Base-by-base conservation (phyloP, 2,888 invertebrate species). In the Limenitis arthemis region DNA sequence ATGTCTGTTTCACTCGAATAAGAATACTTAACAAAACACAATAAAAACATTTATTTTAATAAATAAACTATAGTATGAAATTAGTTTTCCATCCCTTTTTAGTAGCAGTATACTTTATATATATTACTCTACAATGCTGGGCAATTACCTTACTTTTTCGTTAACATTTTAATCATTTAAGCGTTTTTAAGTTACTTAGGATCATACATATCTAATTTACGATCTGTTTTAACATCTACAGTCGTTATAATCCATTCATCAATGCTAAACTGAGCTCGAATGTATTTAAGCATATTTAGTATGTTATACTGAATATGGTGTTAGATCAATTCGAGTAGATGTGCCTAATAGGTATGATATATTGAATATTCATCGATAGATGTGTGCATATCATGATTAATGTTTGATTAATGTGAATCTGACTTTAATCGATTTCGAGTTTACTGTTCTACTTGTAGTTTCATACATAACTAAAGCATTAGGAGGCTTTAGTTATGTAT, bases 281-380 rank as follows among this genome's bases (percentile, higher is more conserved):
- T 34, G 58, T 44, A 47, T 31, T 58, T 47, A 31, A 47, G 49
- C 49, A 38, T 54, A 50, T 65, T 72, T 69, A 72, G 62, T 67
- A 66, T 67, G 64, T 49, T 62, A 62, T 56, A 61, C 66, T 44
- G 36, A 28, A 44, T 44, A 49, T 55, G 52, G 60, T 62, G 58
- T 61, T 62, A 55, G 63, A 64, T 69, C 61, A 71, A 67, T 61
- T 60, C 59, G 65, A 68, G 66, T 63, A 66, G 63, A 40, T 49
- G 46, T 46, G 20, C 20, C 20, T 20, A 46, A 43, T 48, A 36
- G 43, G 31, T 33, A 28, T 55, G 43, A 59, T 61, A 57, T 63
- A 67, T 71, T 67, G 66, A 73, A 72, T 72, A 77, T 76, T 75
- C 73, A 73, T 71, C 59, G 58, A 64, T 61, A 61, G 70, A 73